These are phyloP conservation scores for Pterocles gutturalis DNA, from an alignment of 2,113 vertebrate species.

Conservation along the genomic window DNA sequence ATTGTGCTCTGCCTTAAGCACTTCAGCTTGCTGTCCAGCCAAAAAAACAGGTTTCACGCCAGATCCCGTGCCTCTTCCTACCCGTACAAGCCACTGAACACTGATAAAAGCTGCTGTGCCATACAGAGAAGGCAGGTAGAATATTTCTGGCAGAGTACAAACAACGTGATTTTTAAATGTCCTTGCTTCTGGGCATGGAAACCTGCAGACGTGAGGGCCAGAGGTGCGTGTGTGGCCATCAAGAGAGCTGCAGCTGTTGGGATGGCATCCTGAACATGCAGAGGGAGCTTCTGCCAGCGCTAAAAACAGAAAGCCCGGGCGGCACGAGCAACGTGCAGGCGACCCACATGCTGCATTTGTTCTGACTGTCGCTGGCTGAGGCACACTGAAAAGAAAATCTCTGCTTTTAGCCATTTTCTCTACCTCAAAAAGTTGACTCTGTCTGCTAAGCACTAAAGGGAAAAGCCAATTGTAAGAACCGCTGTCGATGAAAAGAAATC, in stretches of 20 bases:
- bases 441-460: background rate
- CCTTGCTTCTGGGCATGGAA: background rate
- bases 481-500: accelerated
- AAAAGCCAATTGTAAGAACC: background rate
- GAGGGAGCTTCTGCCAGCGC: conserved; percentile 19
- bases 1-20: background rate
- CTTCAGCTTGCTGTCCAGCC: background rate
- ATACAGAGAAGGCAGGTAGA: background rate
- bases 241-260: conserved; percentile 45
- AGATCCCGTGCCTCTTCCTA: background rate
- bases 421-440: background rate
- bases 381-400: background rate
- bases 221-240: background rate
- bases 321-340: background rate
- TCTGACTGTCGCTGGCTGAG: background rate
- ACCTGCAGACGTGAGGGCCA: background rate
- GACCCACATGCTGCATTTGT: background rate
- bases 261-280: background rate
- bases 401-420: background rate
- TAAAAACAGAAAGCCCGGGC: conserved; percentile 34
- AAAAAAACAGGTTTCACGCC: background rate
- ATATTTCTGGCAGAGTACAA: background rate
- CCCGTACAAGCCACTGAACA: accelerated
- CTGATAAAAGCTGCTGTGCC: background rate
- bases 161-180: background rate